Base-by-base conservation (phyloP, 2,888 invertebrate genomes). In the Sinhomidia bicolor region DNA sequence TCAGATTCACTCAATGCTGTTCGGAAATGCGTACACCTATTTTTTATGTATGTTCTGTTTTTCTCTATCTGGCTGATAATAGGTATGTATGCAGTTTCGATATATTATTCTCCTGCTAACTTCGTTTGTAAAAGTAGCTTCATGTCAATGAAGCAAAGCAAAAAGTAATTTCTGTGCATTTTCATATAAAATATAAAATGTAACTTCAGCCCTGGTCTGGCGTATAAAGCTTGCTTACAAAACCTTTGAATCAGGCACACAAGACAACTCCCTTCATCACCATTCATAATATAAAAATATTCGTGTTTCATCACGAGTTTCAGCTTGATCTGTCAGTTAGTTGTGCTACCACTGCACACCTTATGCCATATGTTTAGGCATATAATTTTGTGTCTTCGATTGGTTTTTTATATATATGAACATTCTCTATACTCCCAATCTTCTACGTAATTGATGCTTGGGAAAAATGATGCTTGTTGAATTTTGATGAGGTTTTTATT, bases 251-350 rank as follows among this genome's bases (percentile, higher is more conserved):
- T 57, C 79, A 80, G 44, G 41, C 47, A 47, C 51, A 85, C 20
- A 68, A 87, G 87, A 76, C 87, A 87, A 87, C 87, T 87, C 87
- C 87, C 87, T 51, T 85, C 79, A 79, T 85, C 85, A 79, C 32
- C 74, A 85, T 85, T 36, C 65, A 65, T 82, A 44, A 54, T 71
- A 36, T 36, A 36, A n/a, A n/a, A n/a, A 36, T 36, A 54, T 54
- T 78, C 71, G 44, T 41, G 44, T 44, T 71, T 78, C 32, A 78
- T 78, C 54, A 54, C 32, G 76, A 78, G 76, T 17, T 78, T 51
- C 71, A 78, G 76, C 36, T 68, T 68, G 36, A 71, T 71, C 41
- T 41, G 26, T 74, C 74, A 74, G 74, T 26, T 6, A 26, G 29
- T 29, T 36, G 36, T 36, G 7, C 36, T 36, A 12, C 32, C 10